A percentile compares a stretch with the other conserved stretches of the same genome.
Conservation (phyloP, 2,797 vertebrate species). For the Myotis pilosus region DNA sequence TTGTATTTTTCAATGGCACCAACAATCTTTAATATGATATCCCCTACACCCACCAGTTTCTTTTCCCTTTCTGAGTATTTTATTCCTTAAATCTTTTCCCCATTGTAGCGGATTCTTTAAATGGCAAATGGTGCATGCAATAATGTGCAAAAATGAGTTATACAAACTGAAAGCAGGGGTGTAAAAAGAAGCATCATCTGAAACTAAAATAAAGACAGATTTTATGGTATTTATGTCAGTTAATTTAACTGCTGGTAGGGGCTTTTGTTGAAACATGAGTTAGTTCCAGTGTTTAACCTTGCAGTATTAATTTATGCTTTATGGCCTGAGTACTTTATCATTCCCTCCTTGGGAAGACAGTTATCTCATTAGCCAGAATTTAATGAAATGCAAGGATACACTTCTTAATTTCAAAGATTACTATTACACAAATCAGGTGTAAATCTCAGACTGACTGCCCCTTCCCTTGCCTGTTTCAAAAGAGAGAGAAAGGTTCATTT, state of each 20-base stretch:
- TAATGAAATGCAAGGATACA: constrained; percentile 99
- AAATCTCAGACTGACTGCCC: constrained; percentile 90
- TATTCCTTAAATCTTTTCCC: constrained; percentile 83
- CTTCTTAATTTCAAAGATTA: constrained; percentile 98
- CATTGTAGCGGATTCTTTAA: constrained; percentile 86
- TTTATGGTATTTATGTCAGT: constrained; percentile 97
- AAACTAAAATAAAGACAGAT: constrained; percentile 92
- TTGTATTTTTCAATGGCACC: constrained; percentile 76
- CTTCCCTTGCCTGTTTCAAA: constrained; percentile 76
- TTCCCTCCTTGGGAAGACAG: constrained; percentile 98
- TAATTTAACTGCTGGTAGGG: constrained; percentile 98
- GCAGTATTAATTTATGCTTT: constrained; percentile 98
- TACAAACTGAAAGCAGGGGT: constrained; percentile 91
- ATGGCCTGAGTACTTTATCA: constrained; percentile 97
- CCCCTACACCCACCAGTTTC: constrained; percentile 76
- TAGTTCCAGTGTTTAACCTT: constrained; percentile 99
- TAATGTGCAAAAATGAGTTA: constrained; percentile 91
- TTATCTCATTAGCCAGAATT: constrained; percentile 99
- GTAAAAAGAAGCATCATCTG: constrained; percentile 88
- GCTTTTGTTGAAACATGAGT: constrained; percentile 99
- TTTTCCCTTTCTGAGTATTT: constrained; percentile 76
- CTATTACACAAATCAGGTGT: constrained; percentile 96
- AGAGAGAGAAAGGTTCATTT: constrained; percentile 68
- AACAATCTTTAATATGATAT: constrained; percentile 76
- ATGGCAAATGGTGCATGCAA: constrained; percentile 88